Evolutionary conservation across 2,113 vertebrate species (phyloP).

Genomic region (Notothenia rossii): DNA sequence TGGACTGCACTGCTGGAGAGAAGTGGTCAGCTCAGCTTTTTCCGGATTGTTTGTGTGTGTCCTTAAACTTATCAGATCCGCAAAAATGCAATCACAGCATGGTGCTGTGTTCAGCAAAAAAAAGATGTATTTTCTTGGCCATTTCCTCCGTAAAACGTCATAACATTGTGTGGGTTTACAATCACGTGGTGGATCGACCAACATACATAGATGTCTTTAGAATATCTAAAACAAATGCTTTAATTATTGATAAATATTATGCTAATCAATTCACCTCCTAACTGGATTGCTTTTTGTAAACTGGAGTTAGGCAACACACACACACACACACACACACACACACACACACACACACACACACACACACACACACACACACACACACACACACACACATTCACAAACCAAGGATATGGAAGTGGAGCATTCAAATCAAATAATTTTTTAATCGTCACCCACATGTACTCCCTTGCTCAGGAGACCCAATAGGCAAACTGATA

Average conservation of each 20-base stretch:
- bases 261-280: constrained; percentile 9
- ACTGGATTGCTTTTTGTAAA: constrained; percentile 7
- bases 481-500: too few species aligned
- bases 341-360: background rate
- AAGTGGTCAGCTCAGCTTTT: constrained; percentile 66
- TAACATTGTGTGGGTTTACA: background rate
- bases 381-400: background rate
- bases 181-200: background rate
- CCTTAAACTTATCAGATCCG: background rate
- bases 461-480: too few species aligned
- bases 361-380: background rate
- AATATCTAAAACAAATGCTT: background rate
- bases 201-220: background rate
- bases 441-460: too few species aligned
- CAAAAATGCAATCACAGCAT: constrained; percentile 8
- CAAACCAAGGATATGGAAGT: too few species aligned
- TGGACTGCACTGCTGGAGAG: constrained; percentile 43
- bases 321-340: background rate
- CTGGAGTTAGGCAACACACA: background rate
- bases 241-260: constrained; percentile 3
- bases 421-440: too few species aligned
- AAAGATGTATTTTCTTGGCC: background rate
- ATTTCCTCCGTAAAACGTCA: background rate
- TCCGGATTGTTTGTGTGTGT: constrained; percentile 6
- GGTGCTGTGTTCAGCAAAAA: background rate